A percentile compares a stretch with the other conserved stretches of the same genome.
Evolutionary conservation across 2,888 invertebrate genomes (phyloP).

Genomic region (Dromius quadrimaculatus): DNA sequence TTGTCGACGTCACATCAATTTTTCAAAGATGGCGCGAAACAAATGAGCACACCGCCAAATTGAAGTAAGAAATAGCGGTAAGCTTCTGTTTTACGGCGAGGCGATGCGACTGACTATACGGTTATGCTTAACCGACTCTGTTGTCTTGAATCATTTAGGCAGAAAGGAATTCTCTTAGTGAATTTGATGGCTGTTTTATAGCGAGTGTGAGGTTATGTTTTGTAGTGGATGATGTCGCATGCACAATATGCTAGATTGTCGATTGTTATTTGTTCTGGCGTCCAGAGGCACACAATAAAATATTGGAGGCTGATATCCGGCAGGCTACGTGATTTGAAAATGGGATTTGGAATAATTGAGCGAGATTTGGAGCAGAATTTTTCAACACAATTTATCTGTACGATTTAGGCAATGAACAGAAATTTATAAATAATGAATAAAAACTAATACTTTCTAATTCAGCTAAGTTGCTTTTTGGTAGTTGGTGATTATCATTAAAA

Average conservation of each 20-base stretch:
- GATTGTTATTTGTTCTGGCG: slow-evolving; percentile 46
- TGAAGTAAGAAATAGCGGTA: slow-evolving; percentile 69
- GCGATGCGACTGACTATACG: slow-evolving; percentile 45
- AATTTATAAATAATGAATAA: no score
- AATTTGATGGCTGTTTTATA: slow-evolving; percentile 45
- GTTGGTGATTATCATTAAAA: no score
- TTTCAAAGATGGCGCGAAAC: slow-evolving; percentile 67
- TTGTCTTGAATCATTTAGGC: slow-evolving; percentile 49
- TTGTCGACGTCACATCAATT: slow-evolving; percentile 68
- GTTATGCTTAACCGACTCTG: slow-evolving; percentile 45
- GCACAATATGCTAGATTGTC: slow-evolving; percentile 10
- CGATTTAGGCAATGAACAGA: no score
- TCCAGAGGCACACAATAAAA: background rate
- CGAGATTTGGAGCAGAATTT: no score
- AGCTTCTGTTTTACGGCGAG: slow-evolving; percentile 65
- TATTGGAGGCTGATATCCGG: background rate
- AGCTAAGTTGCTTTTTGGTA: no score
- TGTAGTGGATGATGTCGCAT: slow-evolving; percentile 12
- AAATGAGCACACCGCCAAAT: slow-evolving; percentile 68
- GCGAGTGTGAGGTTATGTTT: slow-evolving; percentile 42
- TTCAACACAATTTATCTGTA: no score
- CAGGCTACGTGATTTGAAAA: slow-evolving; percentile 42
- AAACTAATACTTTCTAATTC: no score
- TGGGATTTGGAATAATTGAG: slow-evolving; percentile 16
- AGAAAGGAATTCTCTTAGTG: slow-evolving; percentile 44